These are phyloP conservation scores for Drosophila pseudotakahashii DNA, from an alignment of 2,888 invertebrate genomes.

Conservation along the genomic window DNA sequence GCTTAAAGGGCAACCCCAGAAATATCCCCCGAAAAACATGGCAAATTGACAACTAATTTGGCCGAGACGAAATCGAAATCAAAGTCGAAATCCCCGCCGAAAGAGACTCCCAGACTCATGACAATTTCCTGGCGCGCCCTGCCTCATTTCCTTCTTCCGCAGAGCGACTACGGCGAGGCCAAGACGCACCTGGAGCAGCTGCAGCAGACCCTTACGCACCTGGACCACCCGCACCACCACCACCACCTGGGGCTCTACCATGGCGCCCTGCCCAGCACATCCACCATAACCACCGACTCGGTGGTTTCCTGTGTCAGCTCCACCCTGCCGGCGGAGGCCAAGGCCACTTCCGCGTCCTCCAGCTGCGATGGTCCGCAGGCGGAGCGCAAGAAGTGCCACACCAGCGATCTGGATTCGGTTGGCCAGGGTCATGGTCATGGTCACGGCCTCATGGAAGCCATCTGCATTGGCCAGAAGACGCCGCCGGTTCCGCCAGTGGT, in stretches of 20 bases:
- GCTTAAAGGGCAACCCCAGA: constrained; percentile 50
- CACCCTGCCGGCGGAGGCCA: constrained; percentile 67
- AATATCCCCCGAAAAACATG: neutral
- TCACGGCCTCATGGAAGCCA: constrained; percentile 70
- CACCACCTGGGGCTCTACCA: constrained; percentile 70
- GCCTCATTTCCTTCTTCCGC: constrained; percentile 80
- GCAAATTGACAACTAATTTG: constrained; percentile 51
- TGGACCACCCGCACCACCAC: constrained; percentile 61
- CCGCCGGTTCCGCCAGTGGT: constrained; percentile 41
- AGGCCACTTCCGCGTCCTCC: constrained; percentile 65
- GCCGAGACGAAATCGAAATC: constrained; percentile 38
- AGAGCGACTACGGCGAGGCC: constrained; percentile 74
- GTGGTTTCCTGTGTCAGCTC: constrained; percentile 79
- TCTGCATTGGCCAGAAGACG: constrained; percentile 71
- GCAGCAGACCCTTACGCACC: constrained; percentile 72
- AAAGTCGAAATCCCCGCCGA: constrained; percentile 9
- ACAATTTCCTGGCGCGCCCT: constrained; percentile 82
- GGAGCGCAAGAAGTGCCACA: constrained; percentile 78
- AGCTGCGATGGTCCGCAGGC: constrained; percentile 59
- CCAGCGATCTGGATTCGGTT: constrained; percentile 62
- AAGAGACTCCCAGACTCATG: constrained; percentile 55
- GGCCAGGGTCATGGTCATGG: constrained; percentile 65
- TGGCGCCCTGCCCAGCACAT: constrained; percentile 59
- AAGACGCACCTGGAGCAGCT: constrained; percentile 75
- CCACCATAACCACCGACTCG: constrained; percentile 76